Conservation (phyloP, 2,113 vertebrate genomes). For the Thamnophis sirtalis region DNA sequence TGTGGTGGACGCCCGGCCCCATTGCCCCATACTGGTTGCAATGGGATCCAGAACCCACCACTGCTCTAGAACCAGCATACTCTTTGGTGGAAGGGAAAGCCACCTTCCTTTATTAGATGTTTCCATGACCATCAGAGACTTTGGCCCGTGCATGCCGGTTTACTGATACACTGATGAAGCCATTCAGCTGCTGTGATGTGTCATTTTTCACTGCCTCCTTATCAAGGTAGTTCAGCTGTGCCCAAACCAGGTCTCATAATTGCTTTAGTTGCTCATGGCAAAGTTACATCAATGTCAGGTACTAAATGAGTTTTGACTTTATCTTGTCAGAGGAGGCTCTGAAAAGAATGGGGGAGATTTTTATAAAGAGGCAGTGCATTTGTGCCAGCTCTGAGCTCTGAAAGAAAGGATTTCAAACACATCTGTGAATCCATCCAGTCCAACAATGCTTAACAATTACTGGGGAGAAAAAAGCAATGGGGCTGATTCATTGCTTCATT, state of each 20-base stretch:
- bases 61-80: slow-evolving; percentile 53
- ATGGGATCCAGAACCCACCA: too few species aligned
- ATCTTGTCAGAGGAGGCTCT: slow-evolving; percentile 54
- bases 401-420: not conserved
- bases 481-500: not conserved
- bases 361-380: slow-evolving; percentile 14
- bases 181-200: slow-evolving; percentile 68
- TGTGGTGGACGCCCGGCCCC: too few species aligned
- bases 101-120: slow-evolving; percentile 62
- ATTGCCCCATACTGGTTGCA: too few species aligned
- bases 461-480: fast-evolving
- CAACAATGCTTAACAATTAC: not conserved
- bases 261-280: slow-evolving; percentile 76
- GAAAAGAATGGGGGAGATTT: slow-evolving; percentile 46
- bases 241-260: slow-evolving; percentile 69
- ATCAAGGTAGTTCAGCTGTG: slow-evolving; percentile 78
- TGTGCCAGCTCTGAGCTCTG: not conserved
- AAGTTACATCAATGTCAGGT: slow-evolving; percentile 82
- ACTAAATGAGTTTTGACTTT: slow-evolving; percentile 71
- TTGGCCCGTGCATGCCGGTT: slow-evolving; percentile 69
- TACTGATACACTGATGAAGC: slow-evolving; percentile 70
- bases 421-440: not conserved
- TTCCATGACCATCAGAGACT: slow-evolving; percentile 66
- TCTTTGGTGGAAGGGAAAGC: slow-evolving; percentile 24
- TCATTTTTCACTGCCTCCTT: slow-evolving; percentile 77